Conservation (phyloP, 2,797 vertebrate species). For the Tinamus major region DNA sequence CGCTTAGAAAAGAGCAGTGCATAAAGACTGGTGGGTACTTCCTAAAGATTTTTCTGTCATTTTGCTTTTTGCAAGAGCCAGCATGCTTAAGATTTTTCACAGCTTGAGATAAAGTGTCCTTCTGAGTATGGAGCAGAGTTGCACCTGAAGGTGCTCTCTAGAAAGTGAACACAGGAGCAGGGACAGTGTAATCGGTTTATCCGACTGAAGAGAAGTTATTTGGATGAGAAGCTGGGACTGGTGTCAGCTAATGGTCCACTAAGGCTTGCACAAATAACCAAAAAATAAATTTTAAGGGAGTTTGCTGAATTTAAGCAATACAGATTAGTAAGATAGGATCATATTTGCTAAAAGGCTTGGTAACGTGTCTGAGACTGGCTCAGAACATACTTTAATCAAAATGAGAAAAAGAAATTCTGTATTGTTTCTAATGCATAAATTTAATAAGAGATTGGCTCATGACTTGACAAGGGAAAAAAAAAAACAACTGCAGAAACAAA, state of each 20-base stretch:
- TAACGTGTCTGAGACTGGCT: neutral
- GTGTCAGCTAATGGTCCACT: neutral
- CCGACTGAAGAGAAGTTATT: neutral
- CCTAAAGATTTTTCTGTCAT: neutral
- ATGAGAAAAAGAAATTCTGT: neutral
- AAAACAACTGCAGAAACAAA: neutral
- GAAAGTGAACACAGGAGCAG: neutral
- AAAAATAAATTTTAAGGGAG: neutral
- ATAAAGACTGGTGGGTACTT: neutral
- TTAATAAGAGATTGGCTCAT: neutral
- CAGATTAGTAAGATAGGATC: neutral
- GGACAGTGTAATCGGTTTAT: neutral
- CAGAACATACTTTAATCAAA: neutral
- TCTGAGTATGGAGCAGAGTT: neutral
- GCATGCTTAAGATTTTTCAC: neutral
- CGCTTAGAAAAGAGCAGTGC: neutral
- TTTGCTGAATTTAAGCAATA: neutral
- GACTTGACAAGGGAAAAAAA: neutral
- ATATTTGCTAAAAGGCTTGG: neutral
- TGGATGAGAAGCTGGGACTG: neutral
- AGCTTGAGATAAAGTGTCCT: neutral
- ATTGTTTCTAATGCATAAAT: neutral
- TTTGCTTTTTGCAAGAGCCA: neutral
- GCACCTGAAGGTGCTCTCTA: neutral
- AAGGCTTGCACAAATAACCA: neutral